Base-by-base conservation (phyloP, 2,888 invertebrate genomes). In the Heliconius hortense region DNA sequence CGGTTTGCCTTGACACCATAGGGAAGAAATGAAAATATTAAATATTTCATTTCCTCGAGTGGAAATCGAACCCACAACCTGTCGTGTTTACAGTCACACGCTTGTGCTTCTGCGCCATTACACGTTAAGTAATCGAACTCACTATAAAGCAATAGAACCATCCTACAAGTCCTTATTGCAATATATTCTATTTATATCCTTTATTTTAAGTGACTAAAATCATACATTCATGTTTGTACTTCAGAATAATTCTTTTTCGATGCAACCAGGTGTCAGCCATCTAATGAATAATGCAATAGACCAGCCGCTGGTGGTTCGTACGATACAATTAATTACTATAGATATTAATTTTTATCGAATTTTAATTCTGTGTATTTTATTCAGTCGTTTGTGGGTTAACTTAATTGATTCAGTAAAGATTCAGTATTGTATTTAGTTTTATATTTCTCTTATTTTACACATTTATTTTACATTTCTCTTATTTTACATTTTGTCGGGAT, bases 251-350 rank as follows among this genome's bases (percentile, higher is more conserved):
- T 68, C 67, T 68, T 73, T 56, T 68, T 73, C 66, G 39, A 74
- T 11, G 7, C 35, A 62, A 67, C 74, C 68, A 74, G 74, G 74
- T 74, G 74, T 62, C 35, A 59, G 67, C 48, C n/a, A 43, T 24
- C 35, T 73, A 66, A 74, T 74, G 74, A 74, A 74, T 74, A 74
- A 74, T 74, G 68, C 66, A 69, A 26, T 68, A n/a, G 11, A 48
- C 62, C 53, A 59, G 60, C 31, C 53, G 28, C 62, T 63, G 43
- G 24, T 43, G 28, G 15, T 62, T 74, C 28, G 24, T 59, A 60
- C 59, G 53, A 24, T 21, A 48, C 66, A 69, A 74, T 74, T 69
- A 69, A 74, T 74, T 62, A 74, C 68, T 67, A 69, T 69, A 3
- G 68, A 69, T 69, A 74, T 69, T 67, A 67, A 67, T 35, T 26